Evolutionary conservation across 1,140 invertebrate species (phyloP).

Genomic region (Zaprionus ghesquierei): DNA sequence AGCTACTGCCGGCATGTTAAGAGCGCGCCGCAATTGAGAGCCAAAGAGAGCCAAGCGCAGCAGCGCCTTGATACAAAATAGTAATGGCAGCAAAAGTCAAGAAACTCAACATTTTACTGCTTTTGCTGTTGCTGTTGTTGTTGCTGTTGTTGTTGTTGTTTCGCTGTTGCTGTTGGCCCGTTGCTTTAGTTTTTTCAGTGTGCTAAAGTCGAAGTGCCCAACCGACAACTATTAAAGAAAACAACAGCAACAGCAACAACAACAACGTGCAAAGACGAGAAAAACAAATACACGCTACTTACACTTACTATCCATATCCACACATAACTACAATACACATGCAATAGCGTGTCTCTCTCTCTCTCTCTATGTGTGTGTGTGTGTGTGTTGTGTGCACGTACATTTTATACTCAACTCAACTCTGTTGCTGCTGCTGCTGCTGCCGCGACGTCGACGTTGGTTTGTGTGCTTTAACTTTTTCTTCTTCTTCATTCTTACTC

Average conservation of each 20-base stretch:
- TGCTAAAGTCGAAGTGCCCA: slow-evolving; percentile 51
- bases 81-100: slow-evolving; percentile 69
- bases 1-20: slow-evolving; percentile 16
- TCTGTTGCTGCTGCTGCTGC: neutral
- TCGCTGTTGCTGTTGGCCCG: slow-evolving; percentile 21
- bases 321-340: slow-evolving; percentile 52
- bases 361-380: neutral
- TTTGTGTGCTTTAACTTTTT: slow-evolving; percentile 52
- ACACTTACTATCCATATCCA: slow-evolving; percentile 75
- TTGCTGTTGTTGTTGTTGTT: slow-evolving; percentile 18
- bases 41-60: slow-evolving; percentile 35
- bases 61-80: slow-evolving; percentile 46
- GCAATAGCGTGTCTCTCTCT: slow-evolving; percentile 8
- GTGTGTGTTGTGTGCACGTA: slow-evolving; percentile 29
- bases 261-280: slow-evolving; percentile 47
- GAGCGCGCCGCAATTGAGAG: slow-evolving; percentile 20
- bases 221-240: slow-evolving; percentile 67
- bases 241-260: slow-evolving; percentile 36
- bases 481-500: slow-evolving; percentile 19
- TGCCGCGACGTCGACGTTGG: slow-evolving; percentile 18
- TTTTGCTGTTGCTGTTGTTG: slow-evolving; percentile 32
- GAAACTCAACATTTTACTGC: slow-evolving; percentile 65
- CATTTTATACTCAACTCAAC: slow-evolving; percentile 52
- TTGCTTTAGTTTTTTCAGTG: slow-evolving; percentile 39
- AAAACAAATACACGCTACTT: slow-evolving; percentile 79